Base-by-base conservation (phyloP, 1,140 invertebrate genomes). In the Papilio dardanus region DNA sequence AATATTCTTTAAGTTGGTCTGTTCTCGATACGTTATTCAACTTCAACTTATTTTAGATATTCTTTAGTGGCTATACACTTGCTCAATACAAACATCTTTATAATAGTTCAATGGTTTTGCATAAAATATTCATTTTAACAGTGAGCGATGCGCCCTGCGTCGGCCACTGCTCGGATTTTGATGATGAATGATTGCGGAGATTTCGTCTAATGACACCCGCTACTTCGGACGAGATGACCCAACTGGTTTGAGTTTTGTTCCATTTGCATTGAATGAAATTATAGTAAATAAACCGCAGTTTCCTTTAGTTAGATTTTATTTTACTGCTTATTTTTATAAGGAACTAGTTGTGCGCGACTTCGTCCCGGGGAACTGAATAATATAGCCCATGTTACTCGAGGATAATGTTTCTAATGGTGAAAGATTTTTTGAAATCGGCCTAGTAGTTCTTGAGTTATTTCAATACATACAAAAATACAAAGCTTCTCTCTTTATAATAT, bases 111-210 rank as follows among this genome's bases (percentile, higher is more conserved):
- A 21, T 58, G 21, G 10, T 8, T 58, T 58, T 1, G 21, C 21
- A 24, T 58, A 12, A 14, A 58, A 24, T 54, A 54, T 54, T 24
- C 0, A 3, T 54, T 54, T 54, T 24, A 54, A 24, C 24, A 71
- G 75, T 77, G 80, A 86, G 77, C 85, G 86, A 75, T 71, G 66
- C 50, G 78, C 80, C 82, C 79, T 68, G 79, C 86, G 83, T 84
- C 84, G 81, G 81, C 86, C 80, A 81, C 79, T 82, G 79, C 84
- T 88, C 86, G 90, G 89, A 91, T 90, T 80, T 83, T 93, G 89
- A 93, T 93, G 89, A 90, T 92, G 86, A 92, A 90, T 92, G 88
- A 93, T 93, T 93, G 87, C 89, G 79, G 83, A 86, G 85, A 89
- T 90, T 92, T 88, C 80, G 78, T 87, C 84, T 93, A 92, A 92